Conservation (phyloP, 2,888 invertebrate genomes). For the Congeria kusceri region DNA sequence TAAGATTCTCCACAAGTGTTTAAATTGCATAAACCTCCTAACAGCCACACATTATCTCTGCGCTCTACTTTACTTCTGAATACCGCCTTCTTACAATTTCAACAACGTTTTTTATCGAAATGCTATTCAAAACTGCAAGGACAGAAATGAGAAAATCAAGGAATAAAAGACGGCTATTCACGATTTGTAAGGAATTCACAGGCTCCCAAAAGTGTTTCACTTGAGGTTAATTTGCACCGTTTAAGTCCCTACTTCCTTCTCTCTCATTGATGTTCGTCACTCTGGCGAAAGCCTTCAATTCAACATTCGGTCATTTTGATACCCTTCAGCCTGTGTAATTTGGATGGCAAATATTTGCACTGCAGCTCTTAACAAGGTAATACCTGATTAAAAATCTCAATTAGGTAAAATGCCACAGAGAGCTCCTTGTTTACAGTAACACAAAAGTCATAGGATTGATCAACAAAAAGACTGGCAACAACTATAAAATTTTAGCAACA, state of each 20-base stretch:
- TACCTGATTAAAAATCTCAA: no score
- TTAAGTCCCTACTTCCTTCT: constrained; percentile 43
- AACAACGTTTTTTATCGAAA: constrained; percentile 33
- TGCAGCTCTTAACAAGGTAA: no score
- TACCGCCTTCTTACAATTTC: constrained; percentile 13
- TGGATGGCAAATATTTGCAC: not conserved
- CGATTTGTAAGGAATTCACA: constrained; percentile 6
- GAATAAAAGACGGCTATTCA: constrained; percentile 23
- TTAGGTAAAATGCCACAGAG: no score
- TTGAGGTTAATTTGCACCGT: constrained; percentile 55
- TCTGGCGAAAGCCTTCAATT: not conserved
- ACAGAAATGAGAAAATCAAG: constrained; percentile 37
- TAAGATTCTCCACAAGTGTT: not conserved
- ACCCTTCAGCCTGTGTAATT: no score
- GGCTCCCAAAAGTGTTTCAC: constrained; percentile 14
- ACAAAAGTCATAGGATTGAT: no score
- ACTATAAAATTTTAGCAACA: no score
- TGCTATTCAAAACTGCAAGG: constrained; percentile 22
- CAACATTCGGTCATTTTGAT: no score
- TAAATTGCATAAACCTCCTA: constrained; percentile 19
- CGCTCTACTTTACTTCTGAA: constrained; percentile 9
- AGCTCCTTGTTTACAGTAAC: no score
- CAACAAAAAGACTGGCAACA: no score
- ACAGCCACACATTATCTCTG: constrained; percentile 11
- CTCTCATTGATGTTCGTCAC: not conserved